phyloP scores from a whole-genome alignment of 2,797 vertebrate species.

The Odontamblyopus rebecca region DNA sequence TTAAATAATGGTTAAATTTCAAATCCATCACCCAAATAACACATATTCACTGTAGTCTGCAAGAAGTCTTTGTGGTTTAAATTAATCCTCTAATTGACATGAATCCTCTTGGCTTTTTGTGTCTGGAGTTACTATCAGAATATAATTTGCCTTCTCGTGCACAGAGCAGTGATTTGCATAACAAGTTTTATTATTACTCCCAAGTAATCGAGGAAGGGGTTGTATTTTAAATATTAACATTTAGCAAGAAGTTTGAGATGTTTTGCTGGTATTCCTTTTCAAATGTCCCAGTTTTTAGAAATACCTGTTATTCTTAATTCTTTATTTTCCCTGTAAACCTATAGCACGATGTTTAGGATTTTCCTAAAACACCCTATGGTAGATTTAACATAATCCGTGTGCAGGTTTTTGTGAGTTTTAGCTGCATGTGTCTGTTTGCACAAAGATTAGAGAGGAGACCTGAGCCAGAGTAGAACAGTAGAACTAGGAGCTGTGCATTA shows the following conservation, averaged over 20 bases:
- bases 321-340: background rate
- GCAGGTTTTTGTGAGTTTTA: slow-evolving; percentile 4
- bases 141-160: background rate
- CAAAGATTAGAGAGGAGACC: slow-evolving; percentile 9
- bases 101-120: background rate
- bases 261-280: too few relatives aligned
- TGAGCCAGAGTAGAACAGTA: background rate
- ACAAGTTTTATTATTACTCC: background rate
- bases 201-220: background rate
- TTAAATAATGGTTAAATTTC: background rate
- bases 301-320: background rate
- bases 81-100: background rate
- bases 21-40: background rate
- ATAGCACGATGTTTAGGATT: background rate
- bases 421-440: slow-evolving; percentile 9
- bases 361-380: background rate
- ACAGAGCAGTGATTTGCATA: background rate
- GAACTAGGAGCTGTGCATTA: background rate
- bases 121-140: background rate
- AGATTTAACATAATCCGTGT: slow-evolving; percentile 9
- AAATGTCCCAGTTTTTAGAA: too few relatives aligned
- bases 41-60: background rate
- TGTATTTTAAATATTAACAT: background rate
- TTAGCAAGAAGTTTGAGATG: background rate
- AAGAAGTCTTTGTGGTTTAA: background rate